A percentile compares a stretch with the other conserved stretches of the same genome.
phyloP scores from a whole-genome alignment of 2,888 invertebrate species.

The Dryobota labecula region DNA sequence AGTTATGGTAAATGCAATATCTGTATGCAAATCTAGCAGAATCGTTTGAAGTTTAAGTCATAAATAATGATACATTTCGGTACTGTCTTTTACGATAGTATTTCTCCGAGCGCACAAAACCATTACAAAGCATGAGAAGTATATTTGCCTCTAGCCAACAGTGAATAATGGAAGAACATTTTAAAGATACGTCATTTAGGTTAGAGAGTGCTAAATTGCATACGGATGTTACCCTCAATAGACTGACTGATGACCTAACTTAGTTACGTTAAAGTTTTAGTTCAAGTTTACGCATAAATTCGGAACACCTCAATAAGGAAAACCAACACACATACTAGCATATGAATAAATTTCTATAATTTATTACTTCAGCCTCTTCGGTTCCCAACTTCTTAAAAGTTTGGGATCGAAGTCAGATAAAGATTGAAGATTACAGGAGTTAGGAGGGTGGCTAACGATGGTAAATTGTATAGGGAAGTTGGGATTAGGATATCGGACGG shows the following conservation, averaged over 20 bases:
- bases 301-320: constrained; percentile 17
- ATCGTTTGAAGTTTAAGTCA: not conserved
- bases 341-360: constrained; percentile 33
- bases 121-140: constrained; percentile 8
- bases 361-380: constrained; percentile 27
- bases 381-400: constrained; percentile 26
- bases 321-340: constrained; percentile 21
- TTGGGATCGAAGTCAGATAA: constrained; percentile 21
- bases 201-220: constrained; percentile 15
- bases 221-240: constrained; percentile 35
- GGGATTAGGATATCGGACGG: not conserved
- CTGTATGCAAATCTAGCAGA: constrained; percentile 4
- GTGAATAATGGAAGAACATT: constrained; percentile 19
- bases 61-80: constrained; percentile 8
- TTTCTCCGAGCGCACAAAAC: not conserved
- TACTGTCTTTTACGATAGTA: constrained; percentile 4
- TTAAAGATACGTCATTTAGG: constrained; percentile 9
- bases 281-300: constrained; percentile 45
- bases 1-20: constrained; percentile 14
- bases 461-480: constrained; percentile 31
- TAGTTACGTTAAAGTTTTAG: not conserved
- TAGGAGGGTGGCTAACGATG: constrained; percentile 29
- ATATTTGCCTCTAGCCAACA: not conserved
- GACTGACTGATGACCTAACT: constrained; percentile 18
- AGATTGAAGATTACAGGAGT: constrained; percentile 36